These are phyloP conservation scores for Eufriesea mexicana DNA, from an alignment of 1,140 invertebrate species.

Conservation along the genomic window DNA sequence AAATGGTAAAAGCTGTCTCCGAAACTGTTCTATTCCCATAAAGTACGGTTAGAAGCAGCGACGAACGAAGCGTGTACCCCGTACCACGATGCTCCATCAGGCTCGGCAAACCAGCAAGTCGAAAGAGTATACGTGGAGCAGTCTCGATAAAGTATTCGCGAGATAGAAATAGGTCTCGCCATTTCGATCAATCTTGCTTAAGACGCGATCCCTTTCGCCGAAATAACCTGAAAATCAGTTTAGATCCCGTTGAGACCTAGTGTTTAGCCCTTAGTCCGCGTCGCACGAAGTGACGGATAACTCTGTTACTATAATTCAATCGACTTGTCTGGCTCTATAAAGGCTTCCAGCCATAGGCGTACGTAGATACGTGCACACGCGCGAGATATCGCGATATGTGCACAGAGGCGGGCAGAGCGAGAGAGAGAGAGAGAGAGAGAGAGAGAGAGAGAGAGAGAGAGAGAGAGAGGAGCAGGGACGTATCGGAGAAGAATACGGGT, in stretches of 20 bases:
- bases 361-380: not conserved
- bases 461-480: no score
- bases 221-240: conserved; percentile 46
- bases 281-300: conserved; percentile 65
- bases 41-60: no score
- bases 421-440: not conserved
- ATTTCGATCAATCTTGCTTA: conserved; percentile 23
- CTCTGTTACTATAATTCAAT: conserved; percentile 70
- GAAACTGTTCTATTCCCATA: no score
- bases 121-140: not conserved
- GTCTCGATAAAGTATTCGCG: not conserved
- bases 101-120: no score
- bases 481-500: not conserved
- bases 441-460: not conserved
- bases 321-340: conserved; percentile 70
- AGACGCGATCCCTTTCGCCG: not conserved
- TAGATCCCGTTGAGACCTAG: conserved; percentile 27
- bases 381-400: conserved; percentile 21
- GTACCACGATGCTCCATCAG: no score
- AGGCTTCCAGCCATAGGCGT: conserved; percentile 52
- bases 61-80: no score
- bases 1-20: no score
- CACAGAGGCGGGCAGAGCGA: not conserved
- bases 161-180: not conserved
- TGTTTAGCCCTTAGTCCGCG: conserved; percentile 46